A percentile compares a stretch with the other conserved stretches of the same genome.
These are phyloP conservation scores for Himalopsyche kuldschensis DNA, from an alignment of 2,888 invertebrate species.

Conservation along the genomic window DNA sequence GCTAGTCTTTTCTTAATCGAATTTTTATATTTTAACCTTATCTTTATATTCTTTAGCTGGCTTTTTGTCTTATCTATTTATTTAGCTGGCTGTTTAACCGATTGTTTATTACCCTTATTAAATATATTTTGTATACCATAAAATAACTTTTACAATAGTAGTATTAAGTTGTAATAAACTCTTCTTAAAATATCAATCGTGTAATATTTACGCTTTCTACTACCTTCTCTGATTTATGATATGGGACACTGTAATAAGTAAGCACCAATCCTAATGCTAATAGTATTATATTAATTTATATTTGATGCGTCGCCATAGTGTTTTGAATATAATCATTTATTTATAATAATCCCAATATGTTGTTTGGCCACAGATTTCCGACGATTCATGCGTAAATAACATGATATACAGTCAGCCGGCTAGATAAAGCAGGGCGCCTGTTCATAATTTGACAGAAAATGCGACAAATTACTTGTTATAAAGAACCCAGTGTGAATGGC, in stretches of 20 bases:
- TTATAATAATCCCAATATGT: background rate
- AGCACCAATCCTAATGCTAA: background rate
- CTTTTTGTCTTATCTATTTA: no score
- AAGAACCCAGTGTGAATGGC: background rate
- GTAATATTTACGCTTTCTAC: no score
- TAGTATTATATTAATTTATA: background rate
- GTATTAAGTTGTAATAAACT: no score
- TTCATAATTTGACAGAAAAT: constrained; percentile 36
- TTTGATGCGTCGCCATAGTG: background rate
- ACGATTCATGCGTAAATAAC: background rate
- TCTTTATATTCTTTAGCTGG: no score
- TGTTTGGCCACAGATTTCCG: background rate
- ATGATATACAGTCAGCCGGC: background rate
- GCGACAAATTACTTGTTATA: constrained; percentile 31
- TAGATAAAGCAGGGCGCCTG: background rate
- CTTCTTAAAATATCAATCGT: no score
- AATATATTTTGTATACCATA: no score
- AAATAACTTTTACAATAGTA: no score
- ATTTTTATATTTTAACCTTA: no score
- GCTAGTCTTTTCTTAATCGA: no score
- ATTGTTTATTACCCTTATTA: no score
- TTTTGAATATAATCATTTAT: background rate
- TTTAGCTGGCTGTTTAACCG: no score
- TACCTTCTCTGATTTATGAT: no score
- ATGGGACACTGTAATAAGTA: background rate